Conservation (phyloP, 2,113 vertebrate species). For the Garra rufa region DNA sequence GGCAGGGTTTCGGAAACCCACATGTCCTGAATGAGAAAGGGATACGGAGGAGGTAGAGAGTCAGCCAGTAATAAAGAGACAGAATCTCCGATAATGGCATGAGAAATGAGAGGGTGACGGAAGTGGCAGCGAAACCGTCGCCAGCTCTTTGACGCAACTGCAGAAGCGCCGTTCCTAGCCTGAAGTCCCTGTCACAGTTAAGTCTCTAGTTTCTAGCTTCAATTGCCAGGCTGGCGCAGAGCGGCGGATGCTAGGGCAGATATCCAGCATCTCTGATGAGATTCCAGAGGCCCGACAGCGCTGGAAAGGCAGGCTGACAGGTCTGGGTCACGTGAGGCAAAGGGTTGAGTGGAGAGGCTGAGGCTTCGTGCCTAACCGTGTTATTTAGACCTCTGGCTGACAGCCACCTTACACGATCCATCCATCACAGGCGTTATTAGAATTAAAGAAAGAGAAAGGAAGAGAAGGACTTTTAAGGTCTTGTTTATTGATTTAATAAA, state of each 20-base stretch:
- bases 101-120: background rate
- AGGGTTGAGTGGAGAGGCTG: constrained; percentile 10
- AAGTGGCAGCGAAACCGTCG: background rate
- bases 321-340: constrained; percentile 25
- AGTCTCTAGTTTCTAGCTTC: constrained; percentile 34
- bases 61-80: constrained; percentile 8
- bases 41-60: background rate
- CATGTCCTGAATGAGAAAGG: constrained; percentile 16
- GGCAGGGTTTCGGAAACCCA: constrained; percentile 42
- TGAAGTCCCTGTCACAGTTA: constrained; percentile 14
- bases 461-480: constrained; percentile 19
- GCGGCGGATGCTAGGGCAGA: background rate
- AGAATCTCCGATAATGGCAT: background rate
- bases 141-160: constrained; percentile 12
- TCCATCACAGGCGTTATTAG: constrained; percentile 10
- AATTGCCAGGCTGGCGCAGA: background rate
- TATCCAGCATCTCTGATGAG: constrained; percentile 27
- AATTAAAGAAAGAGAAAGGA: constrained; percentile 18
- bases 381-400: constrained; percentile 28
- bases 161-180: background rate
- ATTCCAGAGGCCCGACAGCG: background rate
- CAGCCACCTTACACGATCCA: constrained; percentile 10
- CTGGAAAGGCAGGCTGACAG: constrained; percentile 5
- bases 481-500: constrained; percentile 28
- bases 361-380: background rate